A percentile compares a stretch with the other conserved stretches of the same genome.
phyloP scores from a whole-genome alignment of 1,140 invertebrate genomes.

The Macrotrachela quadricornifera region DNA sequence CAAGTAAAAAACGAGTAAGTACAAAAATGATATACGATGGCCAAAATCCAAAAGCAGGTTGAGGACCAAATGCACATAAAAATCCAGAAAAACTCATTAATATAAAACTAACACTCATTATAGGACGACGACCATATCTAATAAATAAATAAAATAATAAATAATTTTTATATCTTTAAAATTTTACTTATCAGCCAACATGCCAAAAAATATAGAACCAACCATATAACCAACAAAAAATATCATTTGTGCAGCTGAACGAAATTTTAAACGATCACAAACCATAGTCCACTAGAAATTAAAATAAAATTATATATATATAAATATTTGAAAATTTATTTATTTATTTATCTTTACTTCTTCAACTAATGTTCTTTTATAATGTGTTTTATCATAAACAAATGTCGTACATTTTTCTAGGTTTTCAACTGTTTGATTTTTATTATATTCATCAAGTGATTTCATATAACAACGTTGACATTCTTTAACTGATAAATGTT shows the following conservation, averaged over 20 bases:
- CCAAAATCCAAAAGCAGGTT: neutral
- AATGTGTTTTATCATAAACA: conserved; percentile 1
- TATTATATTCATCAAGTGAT: too few species aligned
- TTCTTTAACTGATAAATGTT: too few species aligned
- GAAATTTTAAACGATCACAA: neutral
- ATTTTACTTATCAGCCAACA: conserved; percentile 6
- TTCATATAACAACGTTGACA: too few species aligned
- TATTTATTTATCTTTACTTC: neutral
- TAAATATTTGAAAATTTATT: too few species aligned
- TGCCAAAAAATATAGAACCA: conserved; percentile 7
- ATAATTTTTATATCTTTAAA: too few species aligned
- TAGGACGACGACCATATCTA: conserved; percentile 7
- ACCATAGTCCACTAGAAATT: neutral
- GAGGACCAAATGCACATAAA: conserved; percentile 4
- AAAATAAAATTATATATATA: too few species aligned
- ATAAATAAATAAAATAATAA: neutral
- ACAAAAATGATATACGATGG: neutral
- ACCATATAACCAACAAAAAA: conserved; percentile 7
- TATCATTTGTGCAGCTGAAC: neutral
- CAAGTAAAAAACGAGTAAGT: conserved; percentile 2
- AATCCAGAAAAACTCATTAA: neutral
- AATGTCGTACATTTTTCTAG: neutral
- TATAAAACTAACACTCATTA: conserved; percentile 4
- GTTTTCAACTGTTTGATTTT: too few species aligned
- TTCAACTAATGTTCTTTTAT: conserved; percentile 5